Percentiles rank a stretch among this genome's conserved stretches.
These are phyloP conservation scores for Jaculus jaculus DNA, from an alignment of 2,113 vertebrate genomes.

Conservation along the genomic window DNA sequence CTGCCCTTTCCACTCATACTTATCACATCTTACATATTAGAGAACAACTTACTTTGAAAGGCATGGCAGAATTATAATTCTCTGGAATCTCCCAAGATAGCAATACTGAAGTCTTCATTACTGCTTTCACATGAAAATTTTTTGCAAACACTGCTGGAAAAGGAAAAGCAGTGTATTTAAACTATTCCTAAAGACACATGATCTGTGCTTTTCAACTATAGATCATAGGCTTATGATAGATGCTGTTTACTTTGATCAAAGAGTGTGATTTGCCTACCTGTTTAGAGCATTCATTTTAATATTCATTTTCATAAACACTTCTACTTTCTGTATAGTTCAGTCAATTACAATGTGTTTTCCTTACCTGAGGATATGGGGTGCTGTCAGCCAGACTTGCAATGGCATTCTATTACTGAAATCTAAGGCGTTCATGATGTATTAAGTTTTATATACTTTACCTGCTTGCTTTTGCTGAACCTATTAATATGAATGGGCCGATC, in stretches of 20 bases:
- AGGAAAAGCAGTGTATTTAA: conserved; percentile 95
- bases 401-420: conserved; percentile 83
- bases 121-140: conserved; percentile 99
- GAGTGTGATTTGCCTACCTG: conserved; percentile 81
- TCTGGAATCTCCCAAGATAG: conserved; percentile 99
- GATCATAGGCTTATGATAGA: conserved; percentile 33
- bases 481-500: conserved; percentile 84
- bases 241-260: conserved; percentile 53
- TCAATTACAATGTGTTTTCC: conserved; percentile 71
- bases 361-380: conserved; percentile 86
- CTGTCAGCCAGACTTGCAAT: conserved; percentile 84
- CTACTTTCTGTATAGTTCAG: conserved; percentile 69
- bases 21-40: conserved; percentile 2
- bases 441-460: conserved; percentile 89
- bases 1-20: background rate
- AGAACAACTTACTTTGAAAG: conserved; percentile 94
- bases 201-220: conserved; percentile 65
- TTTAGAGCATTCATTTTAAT: conserved; percentile 71
- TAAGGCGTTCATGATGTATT: conserved; percentile 84
- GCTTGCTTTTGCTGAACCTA: conserved; percentile 85
- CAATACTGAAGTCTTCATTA: conserved; percentile 98
- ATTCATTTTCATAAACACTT: conserved; percentile 68
- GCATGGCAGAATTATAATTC: conserved; percentile 98
- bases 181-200: conserved; percentile 82
- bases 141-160: conserved; percentile 99